These are phyloP conservation scores for Schizothorax lantsangensis DNA, from an alignment of 2,797 vertebrate species.

Conservation along the genomic window DNA sequence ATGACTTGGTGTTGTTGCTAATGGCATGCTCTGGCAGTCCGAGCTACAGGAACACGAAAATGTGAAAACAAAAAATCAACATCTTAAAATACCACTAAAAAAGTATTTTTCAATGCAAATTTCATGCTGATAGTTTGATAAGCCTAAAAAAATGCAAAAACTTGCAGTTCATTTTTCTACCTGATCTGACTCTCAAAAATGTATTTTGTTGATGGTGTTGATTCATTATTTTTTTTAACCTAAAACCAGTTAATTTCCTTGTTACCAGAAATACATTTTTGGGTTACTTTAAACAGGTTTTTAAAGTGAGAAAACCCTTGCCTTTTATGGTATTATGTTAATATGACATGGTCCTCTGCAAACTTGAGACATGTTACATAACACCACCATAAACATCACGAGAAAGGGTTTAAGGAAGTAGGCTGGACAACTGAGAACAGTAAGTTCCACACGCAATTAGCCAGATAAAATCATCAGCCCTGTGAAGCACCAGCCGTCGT, in stretches of 20 bases:
- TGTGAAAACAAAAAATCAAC: background rate
- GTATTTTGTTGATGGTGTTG: too few species aligned
- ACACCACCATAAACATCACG: background rate
- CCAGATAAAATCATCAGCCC: background rate
- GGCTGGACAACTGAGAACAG: background rate
- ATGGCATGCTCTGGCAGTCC: background rate
- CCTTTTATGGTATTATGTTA: background rate
- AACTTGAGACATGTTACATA: background rate
- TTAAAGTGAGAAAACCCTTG: background rate
- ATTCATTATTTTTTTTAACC: background rate
- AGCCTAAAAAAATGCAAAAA: background rate
- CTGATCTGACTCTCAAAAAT: too few species aligned
- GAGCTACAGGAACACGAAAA: background rate
- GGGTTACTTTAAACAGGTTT: background rate
- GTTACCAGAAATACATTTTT: background rate
- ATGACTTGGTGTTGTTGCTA: background rate
- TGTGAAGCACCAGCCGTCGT: background rate
- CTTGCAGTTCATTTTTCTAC: too few species aligned
- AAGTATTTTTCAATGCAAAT: background rate
- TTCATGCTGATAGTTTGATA: background rate
- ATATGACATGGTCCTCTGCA: too few species aligned
- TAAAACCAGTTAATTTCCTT: background rate
- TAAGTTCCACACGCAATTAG: background rate
- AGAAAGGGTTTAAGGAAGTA: constrained; percentile 3
- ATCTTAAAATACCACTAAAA: background rate